Percentiles rank a stretch among this genome's conserved stretches.
Conservation (phyloP, 2,113 vertebrate species). For the Rallus limicola region DNA sequence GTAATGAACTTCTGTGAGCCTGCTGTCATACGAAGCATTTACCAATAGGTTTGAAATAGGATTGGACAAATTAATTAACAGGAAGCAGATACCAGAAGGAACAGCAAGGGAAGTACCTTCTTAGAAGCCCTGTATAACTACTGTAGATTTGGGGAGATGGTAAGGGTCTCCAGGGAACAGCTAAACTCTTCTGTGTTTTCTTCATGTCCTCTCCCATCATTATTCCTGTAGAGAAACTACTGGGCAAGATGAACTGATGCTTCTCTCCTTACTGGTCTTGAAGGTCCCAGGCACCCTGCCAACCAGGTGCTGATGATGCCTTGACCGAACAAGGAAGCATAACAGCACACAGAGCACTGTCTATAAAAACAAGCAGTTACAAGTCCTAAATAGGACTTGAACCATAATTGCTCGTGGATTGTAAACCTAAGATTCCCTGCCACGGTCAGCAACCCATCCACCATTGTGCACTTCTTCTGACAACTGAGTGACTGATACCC, state of each 20-base stretch:
- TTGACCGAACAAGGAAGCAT: not conserved
- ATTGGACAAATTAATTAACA: not conserved
- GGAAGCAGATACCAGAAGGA: not conserved
- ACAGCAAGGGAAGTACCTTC: not conserved
- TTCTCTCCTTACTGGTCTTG: not conserved
- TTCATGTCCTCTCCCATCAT: not conserved
- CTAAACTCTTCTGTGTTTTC: not conserved
- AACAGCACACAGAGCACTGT: not conserved
- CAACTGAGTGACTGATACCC: fast-evolving
- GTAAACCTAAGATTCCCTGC: not conserved
- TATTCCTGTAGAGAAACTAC: not conserved
- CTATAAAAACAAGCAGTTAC: not conserved
- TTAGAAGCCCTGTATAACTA: not conserved
- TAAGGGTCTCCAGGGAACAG: not conserved
- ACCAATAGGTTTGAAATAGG: not conserved
- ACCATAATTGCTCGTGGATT: not conserved
- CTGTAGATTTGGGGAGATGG: not conserved
- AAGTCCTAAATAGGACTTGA: not conserved
- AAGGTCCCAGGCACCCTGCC: fast-evolving
- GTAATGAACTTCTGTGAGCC: not conserved
- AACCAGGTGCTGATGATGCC: not conserved
- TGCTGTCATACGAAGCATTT: not conserved
- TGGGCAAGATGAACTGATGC: not conserved
- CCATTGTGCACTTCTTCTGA: fast-evolving
- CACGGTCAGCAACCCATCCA: not conserved